These are phyloP conservation scores for Spatula versicolor DNA, from an alignment of 2,797 vertebrate species.

Conservation along the genomic window DNA sequence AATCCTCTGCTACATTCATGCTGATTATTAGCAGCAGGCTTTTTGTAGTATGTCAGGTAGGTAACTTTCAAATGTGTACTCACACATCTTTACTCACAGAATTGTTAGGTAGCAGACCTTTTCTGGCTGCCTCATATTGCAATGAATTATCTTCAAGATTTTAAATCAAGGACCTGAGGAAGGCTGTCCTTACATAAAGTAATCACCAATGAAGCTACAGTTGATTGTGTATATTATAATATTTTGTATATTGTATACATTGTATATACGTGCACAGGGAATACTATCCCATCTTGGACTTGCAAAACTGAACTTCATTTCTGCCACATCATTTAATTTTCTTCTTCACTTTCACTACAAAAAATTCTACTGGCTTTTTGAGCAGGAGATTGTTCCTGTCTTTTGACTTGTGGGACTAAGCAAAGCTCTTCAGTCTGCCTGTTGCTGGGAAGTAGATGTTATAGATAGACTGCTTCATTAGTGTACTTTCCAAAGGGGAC, in stretches of 20 bases:
- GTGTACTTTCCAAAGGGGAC: not conserved
- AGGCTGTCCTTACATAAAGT: constrained; percentile 18
- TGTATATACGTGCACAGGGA: not conserved
- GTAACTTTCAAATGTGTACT: not conserved
- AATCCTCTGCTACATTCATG: not conserved
- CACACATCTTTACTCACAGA: not conserved
- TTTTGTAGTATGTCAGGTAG: not conserved
- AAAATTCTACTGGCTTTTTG: not conserved
- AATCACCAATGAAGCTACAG: constrained; percentile 60
- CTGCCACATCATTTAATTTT: not conserved
- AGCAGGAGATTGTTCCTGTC: not conserved
- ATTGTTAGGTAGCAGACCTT: not conserved
- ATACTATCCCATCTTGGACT: not conserved
- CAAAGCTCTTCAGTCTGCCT: not conserved
- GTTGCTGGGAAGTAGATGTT: not conserved
- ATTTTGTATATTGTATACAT: not conserved
- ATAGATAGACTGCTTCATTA: not conserved
- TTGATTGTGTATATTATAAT: constrained; percentile 13
- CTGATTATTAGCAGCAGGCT: constrained; percentile 12
- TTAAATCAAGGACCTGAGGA: constrained; percentile 44
- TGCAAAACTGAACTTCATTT: not conserved
- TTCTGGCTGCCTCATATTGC: constrained; percentile 22
- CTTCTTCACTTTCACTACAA: not conserved
- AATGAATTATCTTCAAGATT: constrained; percentile 54
- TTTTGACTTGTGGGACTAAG: not conserved